A percentile compares a stretch with the other conserved stretches of the same genome.
Evolutionary conservation across 2,797 vertebrate genomes (phyloP).

Genomic region (Onychomys arenicola): DNA sequence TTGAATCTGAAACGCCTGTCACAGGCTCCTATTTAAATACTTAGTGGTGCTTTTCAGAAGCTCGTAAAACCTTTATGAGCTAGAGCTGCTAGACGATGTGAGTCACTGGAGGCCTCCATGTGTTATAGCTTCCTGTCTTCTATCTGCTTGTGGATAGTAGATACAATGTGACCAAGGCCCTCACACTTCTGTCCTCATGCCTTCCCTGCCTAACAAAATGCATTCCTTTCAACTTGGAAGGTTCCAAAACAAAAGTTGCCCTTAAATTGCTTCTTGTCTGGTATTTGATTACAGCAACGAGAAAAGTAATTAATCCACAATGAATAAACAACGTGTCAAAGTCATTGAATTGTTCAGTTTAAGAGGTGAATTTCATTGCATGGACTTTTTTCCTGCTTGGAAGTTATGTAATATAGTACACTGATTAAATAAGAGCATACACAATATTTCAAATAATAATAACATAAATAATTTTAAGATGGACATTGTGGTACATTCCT

Average conservation of each 20-base stretch:
- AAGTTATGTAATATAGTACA: neutral
- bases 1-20: neutral
- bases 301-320: neutral
- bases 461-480: neutral
- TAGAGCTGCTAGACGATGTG: neutral
- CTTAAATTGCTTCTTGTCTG: neutral
- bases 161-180: neutral
- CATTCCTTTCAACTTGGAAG: neutral
- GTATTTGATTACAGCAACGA: neutral
- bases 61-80: neutral
- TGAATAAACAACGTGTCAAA: constrained; percentile 9
- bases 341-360: constrained; percentile 32
- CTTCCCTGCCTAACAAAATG: neutral
- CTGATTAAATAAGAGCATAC: neutral
- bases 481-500: neutral
- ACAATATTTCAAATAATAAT: neutral
- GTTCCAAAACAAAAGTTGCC: neutral
- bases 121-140: neutral
- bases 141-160: neutral
- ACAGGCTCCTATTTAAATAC: neutral
- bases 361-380: constrained; percentile 16
- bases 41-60: neutral
- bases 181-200: neutral
- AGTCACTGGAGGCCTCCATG: neutral
- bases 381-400: neutral